Evolutionary conservation across 1,140 invertebrate genomes (phyloP), one percentile per base, ranked within the genome.

Genomic region (Bombus breviceps): DNA sequence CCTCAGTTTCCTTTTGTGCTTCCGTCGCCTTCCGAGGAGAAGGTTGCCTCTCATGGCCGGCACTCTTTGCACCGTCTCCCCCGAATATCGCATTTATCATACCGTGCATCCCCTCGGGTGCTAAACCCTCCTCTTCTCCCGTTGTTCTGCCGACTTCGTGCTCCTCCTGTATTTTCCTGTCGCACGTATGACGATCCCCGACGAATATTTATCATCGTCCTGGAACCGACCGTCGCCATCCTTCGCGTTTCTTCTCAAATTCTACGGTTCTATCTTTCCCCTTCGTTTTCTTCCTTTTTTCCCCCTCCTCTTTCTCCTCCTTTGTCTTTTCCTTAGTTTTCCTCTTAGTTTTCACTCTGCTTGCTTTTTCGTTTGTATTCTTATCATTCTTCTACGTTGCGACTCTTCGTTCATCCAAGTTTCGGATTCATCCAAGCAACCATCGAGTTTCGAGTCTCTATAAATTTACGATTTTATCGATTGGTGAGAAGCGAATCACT

Each of bases 11-110:
- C 28, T 86, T 86, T 75, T 73, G 62, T 22, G 79, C 69, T 68
- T 57, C 76, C 64, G 87, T 86, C 72, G 71, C 28, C 59, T 85
- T 59, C 64, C 66, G 80, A 72, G 77, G 66, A 86, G 76, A 22
- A 34, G 57, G 34, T 32, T 18, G 18, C 25, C 28, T 15, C 64
- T 15, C 76, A 32, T 28, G 8, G 15, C 57, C 57, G 59, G 59
- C 69, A 18, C 74, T 79, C 64, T 64, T 80, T 22, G 41, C 87
- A 9, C 62, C 72, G 39, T 87, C 83, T 73, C 72, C 78, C 4
- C 88, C 85, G 83, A 89, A 89, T 89, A 89, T 82, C 87, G 88
- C 88, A 89, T 89, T 89, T 86, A 89, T 89, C 88, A 89, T 89
- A 68, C 74, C 72, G 18, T 18, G 79, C 68, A 85, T 85, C 83